These are phyloP conservation scores for Prionace glauca DNA, from an alignment of 2,797 vertebrate species.

Conservation along the genomic window DNA sequence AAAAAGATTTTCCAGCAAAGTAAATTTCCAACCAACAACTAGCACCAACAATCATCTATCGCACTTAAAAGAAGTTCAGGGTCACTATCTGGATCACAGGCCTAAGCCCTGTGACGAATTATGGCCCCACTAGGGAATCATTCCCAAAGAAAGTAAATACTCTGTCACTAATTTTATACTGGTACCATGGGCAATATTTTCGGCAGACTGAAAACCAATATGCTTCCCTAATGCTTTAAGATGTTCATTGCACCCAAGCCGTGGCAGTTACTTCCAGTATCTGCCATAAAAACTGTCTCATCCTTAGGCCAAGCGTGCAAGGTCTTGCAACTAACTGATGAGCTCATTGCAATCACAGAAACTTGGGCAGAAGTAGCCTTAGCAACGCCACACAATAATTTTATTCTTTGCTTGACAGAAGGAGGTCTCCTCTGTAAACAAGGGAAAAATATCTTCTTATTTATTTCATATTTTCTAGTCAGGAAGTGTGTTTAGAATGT, in stretches of 20 bases:
- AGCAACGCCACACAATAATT: background rate
- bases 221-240: background rate
- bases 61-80: background rate
- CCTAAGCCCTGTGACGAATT: background rate
- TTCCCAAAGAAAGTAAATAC: background rate
- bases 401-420: background rate
- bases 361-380: background rate
- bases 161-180: background rate
- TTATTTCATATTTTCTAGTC: constrained; percentile 2
- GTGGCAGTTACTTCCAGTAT: background rate
- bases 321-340: background rate
- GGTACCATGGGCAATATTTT: background rate
- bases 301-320: background rate
- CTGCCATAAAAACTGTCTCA: background rate
- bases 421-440: background rate
- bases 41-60: background rate
- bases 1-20: background rate
- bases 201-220: background rate
- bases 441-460: background rate
- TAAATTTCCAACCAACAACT: background rate
- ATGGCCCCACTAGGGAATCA: background rate
- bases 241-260: background rate
- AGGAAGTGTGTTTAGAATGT: constrained; percentile 11
- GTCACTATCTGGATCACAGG: background rate
- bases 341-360: background rate